Conservation (phyloP, 2,888 invertebrate species). For the Poecilobothrus nobilitatus region DNA sequence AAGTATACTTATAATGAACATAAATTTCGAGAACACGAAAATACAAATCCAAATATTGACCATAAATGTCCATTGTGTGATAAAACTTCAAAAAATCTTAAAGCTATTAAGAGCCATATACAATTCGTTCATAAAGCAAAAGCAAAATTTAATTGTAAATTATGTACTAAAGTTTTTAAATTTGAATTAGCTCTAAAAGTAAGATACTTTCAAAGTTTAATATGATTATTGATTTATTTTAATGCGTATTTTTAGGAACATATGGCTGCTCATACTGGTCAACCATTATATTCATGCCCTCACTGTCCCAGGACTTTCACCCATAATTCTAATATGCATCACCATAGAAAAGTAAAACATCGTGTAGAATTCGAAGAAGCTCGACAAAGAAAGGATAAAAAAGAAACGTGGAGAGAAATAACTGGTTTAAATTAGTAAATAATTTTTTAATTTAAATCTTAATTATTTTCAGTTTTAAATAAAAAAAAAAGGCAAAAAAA, state of each 20-base stretch:
- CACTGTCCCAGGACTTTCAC: conserved; percentile 43
- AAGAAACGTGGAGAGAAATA: conserved; percentile 8
- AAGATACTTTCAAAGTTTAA: not conserved
- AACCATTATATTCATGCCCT: conserved; percentile 40
- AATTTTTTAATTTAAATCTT: no score
- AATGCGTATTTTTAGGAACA: conserved; percentile 36
- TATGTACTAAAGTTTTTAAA: conserved; percentile 40
- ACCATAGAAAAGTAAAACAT: conserved; percentile 41
- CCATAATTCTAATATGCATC: conserved; percentile 43
- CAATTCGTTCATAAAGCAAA: conserved; percentile 37
- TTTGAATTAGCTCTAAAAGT: conserved; percentile 38
- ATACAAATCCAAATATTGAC: not conserved
- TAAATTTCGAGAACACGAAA: not conserved
- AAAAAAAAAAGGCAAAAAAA: no score
- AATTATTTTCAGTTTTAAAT: no score
- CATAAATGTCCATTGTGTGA: not conserved
- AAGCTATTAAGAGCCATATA: conserved; percentile 38
- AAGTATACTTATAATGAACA: not conserved
- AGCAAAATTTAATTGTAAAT: conserved; percentile 35
- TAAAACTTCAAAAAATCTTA: conserved; percentile 35
- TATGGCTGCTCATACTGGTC: conserved; percentile 42
- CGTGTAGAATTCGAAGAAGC: conserved; percentile 37
- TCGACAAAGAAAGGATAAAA: conserved; percentile 23
- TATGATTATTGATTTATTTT: not conserved
- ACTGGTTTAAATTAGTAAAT: no score